Conservation (phyloP, 2,888 invertebrate species). For the Selenia dentaria region DNA sequence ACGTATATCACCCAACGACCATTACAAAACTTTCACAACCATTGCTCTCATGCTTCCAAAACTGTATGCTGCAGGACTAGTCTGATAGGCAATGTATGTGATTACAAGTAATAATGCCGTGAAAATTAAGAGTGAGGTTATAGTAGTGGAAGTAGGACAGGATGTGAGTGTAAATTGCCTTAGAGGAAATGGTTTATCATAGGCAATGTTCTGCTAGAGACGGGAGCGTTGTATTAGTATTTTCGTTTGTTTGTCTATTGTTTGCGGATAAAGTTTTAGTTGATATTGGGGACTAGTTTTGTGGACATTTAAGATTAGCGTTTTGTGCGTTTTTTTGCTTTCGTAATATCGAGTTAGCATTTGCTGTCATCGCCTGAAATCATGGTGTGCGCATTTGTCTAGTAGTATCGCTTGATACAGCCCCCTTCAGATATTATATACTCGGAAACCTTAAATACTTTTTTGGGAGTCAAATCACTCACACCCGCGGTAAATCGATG, state of each 20-base stretch:
- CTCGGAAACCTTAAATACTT: too few species aligned
- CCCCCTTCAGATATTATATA: too few species aligned
- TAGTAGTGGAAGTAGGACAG: conserved; percentile 5
- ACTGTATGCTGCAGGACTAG: background rate
- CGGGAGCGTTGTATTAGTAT: conserved; percentile 17
- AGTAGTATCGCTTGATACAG: too few species aligned
- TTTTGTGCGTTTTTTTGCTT: background rate
- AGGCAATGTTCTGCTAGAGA: conserved; percentile 10
- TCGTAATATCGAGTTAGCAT: too few species aligned
- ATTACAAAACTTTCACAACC: background rate
- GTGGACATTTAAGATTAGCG: conserved; percentile 1
- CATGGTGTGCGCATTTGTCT: too few species aligned
- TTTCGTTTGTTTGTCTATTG: conserved; percentile 19
- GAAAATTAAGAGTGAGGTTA: background rate
- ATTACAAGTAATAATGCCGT: background rate
- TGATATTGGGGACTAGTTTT: background rate
- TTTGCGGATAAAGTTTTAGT: conserved; percentile 7
- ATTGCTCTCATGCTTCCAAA: background rate
- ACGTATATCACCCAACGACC: background rate
- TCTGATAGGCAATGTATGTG: conserved; percentile 1
- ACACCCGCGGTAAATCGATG: too few species aligned
- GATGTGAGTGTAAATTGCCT: conserved; percentile 20
- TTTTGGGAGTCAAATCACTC: too few species aligned
- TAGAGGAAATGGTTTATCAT: conserved; percentile 19
- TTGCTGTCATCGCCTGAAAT: too few species aligned